A percentile compares a stretch with the other conserved stretches of the same genome.
Conservation (phyloP, 1,140 invertebrate species). For the Bombus consobrinus region DNA sequence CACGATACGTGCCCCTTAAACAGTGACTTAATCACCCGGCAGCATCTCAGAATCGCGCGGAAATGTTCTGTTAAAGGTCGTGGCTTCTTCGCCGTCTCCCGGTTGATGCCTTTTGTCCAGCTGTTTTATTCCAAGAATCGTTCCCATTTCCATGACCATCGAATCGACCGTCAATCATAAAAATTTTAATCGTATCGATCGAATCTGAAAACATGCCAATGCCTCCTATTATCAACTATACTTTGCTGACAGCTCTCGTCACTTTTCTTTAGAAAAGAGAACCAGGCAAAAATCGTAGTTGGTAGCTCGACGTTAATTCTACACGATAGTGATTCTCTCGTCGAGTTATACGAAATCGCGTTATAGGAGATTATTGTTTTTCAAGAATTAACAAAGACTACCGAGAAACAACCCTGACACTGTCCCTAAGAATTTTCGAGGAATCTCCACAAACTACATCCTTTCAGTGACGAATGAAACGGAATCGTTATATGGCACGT, state of each 20-base stretch:
- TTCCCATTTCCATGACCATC: neutral
- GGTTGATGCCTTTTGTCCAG: neutral
- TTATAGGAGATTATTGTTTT: neutral
- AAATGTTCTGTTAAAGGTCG: slow-evolving; percentile 66
- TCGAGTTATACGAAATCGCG: too few relatives aligned
- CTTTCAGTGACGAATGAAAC: neutral
- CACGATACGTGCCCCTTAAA: slow-evolving; percentile 55
- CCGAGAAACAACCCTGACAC: too few relatives aligned
- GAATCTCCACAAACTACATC: neutral
- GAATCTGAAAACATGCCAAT: too few relatives aligned
- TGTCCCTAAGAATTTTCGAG: neutral
- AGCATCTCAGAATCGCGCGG: slow-evolving; percentile 68
- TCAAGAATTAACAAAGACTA: neutral
- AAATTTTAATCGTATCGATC: too few relatives aligned
- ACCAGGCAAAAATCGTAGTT: too few relatives aligned
- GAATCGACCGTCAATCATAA: too few relatives aligned
- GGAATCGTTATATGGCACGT: neutral
- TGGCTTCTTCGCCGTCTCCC: neutral
- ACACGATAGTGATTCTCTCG: too few relatives aligned
- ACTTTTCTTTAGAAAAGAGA: too few relatives aligned
- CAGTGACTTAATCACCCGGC: slow-evolving; percentile 72
- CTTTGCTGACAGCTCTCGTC: too few relatives aligned
- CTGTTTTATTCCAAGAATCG: neutral
- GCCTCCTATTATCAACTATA: too few relatives aligned
- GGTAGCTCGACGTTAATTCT: too few relatives aligned